phyloP scores from a whole-genome alignment of 2,113 vertebrate genomes.

The Tinamus guttatus region DNA sequence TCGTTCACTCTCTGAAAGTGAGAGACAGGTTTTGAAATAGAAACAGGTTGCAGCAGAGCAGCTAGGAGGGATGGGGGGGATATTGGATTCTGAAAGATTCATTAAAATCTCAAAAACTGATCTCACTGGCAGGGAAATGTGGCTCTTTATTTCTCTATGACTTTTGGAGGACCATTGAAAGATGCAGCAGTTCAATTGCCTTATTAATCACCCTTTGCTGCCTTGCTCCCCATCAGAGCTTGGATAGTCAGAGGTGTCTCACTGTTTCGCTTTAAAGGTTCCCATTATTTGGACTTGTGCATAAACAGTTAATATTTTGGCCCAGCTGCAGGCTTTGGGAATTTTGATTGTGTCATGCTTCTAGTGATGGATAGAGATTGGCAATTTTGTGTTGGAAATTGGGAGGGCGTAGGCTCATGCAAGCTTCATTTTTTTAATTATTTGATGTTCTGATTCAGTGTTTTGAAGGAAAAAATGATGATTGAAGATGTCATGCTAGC shows the following conservation, averaged over 20 bases:
- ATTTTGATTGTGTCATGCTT: neutral
- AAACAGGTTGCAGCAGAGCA: constrained; percentile 51
- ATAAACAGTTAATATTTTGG: neutral
- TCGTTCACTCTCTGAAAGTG: constrained; percentile 20
- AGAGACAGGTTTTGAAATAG: constrained; percentile 56
- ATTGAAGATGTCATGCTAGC: neutral
- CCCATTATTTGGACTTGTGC: neutral
- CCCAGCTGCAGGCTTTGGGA: neutral
- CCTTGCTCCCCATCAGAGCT: neutral
- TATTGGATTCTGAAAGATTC: neutral
- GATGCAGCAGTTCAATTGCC: constrained; percentile 8
- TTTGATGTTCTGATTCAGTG: neutral
- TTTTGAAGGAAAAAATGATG: neutral
- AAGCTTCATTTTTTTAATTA: neutral
- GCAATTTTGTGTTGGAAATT: neutral
- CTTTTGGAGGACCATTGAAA: constrained; percentile 55
- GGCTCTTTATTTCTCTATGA: constrained; percentile 32
- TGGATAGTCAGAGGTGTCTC: neutral
- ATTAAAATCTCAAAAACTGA: constrained; percentile 35
- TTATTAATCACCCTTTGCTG: constrained; percentile 49
- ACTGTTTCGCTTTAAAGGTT: neutral
- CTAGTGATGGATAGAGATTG: neutral
- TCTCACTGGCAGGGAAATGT: constrained; percentile 10
- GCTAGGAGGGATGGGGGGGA: constrained; percentile 31
- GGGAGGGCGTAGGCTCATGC: neutral